A percentile compares a stretch with the other conserved stretches of the same genome.
Conservation (phyloP, 2,888 invertebrate genomes). For the Callinectes sapidus region DNA sequence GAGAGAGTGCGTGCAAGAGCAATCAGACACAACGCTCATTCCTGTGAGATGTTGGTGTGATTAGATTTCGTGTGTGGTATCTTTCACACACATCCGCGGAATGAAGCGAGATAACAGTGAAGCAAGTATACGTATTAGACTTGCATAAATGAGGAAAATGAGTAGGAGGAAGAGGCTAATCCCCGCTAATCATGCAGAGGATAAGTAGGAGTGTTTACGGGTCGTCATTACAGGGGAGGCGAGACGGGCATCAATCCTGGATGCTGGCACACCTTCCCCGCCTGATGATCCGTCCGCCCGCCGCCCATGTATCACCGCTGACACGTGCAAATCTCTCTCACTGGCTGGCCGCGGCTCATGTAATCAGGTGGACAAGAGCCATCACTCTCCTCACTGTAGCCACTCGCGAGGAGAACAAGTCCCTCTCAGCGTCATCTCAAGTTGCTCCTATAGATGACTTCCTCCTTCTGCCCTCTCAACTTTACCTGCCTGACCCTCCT, state of each 20-base stretch:
- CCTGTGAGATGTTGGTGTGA: neutral
- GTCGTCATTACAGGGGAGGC: slow-evolving; percentile 29
- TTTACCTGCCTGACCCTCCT: neutral
- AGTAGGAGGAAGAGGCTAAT: neutral
- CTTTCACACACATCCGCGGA: slow-evolving; percentile 26
- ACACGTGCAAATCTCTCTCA: slow-evolving; percentile 35
- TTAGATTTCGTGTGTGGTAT: slow-evolving; percentile 1
- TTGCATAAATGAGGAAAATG: slow-evolving; percentile 7
- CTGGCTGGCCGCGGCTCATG: slow-evolving; percentile 26
- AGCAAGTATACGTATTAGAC: slow-evolving; percentile 20
- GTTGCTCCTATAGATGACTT: slow-evolving; percentile 1
- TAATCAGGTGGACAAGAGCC: slow-evolving; percentile 35
- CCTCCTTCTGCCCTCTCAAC: neutral
- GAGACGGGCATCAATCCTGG: slow-evolving; percentile 24
- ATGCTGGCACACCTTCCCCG: slow-evolving; percentile 21
- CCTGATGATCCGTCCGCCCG: slow-evolving; percentile 27
- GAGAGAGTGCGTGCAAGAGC: neutral
- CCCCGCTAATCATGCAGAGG: slow-evolving; percentile 26
- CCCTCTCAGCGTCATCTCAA: neutral
- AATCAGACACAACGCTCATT: neutral
- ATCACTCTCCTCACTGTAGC: neutral
- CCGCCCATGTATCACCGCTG: slow-evolving; percentile 32
- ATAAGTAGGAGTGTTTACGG: slow-evolving; percentile 33
- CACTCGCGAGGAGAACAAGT: neutral
- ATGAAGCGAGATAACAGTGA: neutral